phyloP scores from a whole-genome alignment of 1,140 invertebrate genomes.

The Penaeus japonicus region DNA sequence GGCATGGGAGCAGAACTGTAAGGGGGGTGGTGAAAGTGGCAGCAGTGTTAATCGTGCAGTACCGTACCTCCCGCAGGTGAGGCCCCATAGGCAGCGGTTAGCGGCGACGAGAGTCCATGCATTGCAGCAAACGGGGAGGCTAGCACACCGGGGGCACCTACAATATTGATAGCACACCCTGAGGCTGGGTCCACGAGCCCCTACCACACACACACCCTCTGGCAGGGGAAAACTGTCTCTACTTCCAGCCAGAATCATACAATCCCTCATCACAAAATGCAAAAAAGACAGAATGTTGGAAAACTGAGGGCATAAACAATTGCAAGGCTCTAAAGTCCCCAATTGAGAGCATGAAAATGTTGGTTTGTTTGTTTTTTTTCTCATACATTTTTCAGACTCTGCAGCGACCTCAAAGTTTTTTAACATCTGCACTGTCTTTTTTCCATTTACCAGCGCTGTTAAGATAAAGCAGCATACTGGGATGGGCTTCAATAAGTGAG shows the following conservation, averaged over 20 bases:
- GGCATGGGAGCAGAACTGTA: slow-evolving; percentile 32
- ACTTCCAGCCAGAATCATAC: slow-evolving; percentile 23
- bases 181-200: slow-evolving; percentile 49
- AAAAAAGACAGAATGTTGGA: not conserved
- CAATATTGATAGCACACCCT: slow-evolving; percentile 59
- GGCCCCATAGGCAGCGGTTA: slow-evolving; percentile 73
- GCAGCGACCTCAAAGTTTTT: no score
- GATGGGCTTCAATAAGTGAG: not conserved
- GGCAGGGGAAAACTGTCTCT: slow-evolving; percentile 45
- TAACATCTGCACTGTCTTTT: not conserved
- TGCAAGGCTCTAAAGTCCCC: not conserved
- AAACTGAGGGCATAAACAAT: slow-evolving; percentile 3
- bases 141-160: slow-evolving; percentile 81
- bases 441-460: slow-evolving; percentile 19
- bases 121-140: slow-evolving; percentile 81
- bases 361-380: no score
- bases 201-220: slow-evolving; percentile 35
- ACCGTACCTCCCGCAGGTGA: slow-evolving; percentile 72
- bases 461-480: not conserved
- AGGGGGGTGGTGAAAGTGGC: slow-evolving; percentile 44
- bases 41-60: slow-evolving; percentile 58
- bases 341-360: no score
- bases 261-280: slow-evolving; percentile 17
- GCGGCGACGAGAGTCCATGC: slow-evolving; percentile 75
- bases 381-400: no score